Conservation (phyloP, 2,113 vertebrate genomes). For the Amazona vittata region DNA sequence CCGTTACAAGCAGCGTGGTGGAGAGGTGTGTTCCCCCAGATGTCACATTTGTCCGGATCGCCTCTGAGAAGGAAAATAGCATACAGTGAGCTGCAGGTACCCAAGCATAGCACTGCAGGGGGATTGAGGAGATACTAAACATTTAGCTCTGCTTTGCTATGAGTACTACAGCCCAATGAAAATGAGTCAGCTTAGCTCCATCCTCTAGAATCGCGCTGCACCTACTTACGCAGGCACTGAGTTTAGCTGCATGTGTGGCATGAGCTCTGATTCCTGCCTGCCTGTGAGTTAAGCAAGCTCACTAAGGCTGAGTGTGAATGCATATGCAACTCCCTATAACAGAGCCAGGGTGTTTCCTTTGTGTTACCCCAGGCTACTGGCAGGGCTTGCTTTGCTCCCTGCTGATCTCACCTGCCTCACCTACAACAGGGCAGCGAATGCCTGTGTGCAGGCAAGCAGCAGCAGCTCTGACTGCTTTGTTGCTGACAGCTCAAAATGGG, state of each 20-base stretch:
- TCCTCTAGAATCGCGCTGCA: rapidly evolving
- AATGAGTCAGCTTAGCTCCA: neutral
- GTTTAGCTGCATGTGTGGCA: rapidly evolving
- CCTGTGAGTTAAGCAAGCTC: neutral
- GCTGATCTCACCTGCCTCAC: neutral
- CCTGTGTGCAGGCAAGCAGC: rapidly evolving
- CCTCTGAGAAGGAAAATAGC: constrained; percentile 79
- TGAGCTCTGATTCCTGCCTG: neutral
- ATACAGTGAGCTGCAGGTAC: neutral
- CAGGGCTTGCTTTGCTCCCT: neutral
- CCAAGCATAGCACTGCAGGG: neutral
- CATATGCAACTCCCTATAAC: rapidly evolving
- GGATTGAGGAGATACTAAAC: rapidly evolving
- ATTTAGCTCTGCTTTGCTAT: neutral
- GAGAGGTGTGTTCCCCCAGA: constrained; percentile 95
- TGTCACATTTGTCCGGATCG: constrained; percentile 90
- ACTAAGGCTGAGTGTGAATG: neutral
- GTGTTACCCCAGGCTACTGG: neutral
- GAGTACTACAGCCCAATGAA: neutral
- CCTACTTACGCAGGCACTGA: rapidly evolving
- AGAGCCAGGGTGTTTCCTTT: neutral
- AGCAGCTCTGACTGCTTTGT: neutral
- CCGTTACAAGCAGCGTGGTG: constrained; percentile 91
- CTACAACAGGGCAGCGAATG: neutral
- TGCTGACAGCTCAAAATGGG: neutral